These are phyloP conservation scores for Valencia hispanica DNA, from an alignment of 2,797 vertebrate genomes.

Conservation along the genomic window DNA sequence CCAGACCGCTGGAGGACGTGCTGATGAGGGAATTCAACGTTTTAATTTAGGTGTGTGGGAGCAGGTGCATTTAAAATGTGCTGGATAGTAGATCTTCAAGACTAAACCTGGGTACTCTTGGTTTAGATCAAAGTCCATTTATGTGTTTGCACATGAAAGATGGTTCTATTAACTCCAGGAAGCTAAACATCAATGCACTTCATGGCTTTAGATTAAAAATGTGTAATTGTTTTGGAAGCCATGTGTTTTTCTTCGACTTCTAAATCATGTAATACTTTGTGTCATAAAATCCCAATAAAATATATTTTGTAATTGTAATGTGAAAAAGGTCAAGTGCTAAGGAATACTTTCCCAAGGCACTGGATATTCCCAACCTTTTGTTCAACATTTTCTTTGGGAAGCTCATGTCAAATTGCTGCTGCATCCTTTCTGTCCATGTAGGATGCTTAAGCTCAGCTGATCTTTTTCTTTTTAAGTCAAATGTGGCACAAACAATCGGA, in stretches of 20 bases:
- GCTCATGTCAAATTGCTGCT: conserved; percentile 34
- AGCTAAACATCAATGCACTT: not conserved
- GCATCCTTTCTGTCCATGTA: conserved; percentile 20
- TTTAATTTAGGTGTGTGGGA: not conserved
- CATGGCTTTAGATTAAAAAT: not conserved
- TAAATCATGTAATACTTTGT: not conserved
- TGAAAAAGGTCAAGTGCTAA: not conserved
- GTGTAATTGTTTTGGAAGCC: not conserved
- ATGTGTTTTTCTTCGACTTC: not conserved
- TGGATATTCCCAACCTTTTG: conserved; percentile 16
- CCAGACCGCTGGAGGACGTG: not conserved
- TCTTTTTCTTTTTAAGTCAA: conserved; percentile 7
- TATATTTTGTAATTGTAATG: not conserved
- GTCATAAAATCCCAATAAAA: not conserved
- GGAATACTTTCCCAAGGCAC: not conserved
- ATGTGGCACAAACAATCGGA: not conserved
- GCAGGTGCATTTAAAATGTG: too few relatives aligned
- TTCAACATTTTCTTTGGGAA: conserved; percentile 51
- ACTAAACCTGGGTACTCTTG: not conserved
- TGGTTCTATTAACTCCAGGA: not conserved
- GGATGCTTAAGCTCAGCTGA: conserved; percentile 10
- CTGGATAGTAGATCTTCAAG: not conserved
- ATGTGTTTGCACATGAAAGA: not conserved
- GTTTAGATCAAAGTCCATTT: not conserved
- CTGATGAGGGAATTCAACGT: not conserved